Evolutionary conservation across 2,888 invertebrate species (phyloP), one percentile per base, ranked within the genome.

Genomic region (Anoplius nigerrimus): DNA sequence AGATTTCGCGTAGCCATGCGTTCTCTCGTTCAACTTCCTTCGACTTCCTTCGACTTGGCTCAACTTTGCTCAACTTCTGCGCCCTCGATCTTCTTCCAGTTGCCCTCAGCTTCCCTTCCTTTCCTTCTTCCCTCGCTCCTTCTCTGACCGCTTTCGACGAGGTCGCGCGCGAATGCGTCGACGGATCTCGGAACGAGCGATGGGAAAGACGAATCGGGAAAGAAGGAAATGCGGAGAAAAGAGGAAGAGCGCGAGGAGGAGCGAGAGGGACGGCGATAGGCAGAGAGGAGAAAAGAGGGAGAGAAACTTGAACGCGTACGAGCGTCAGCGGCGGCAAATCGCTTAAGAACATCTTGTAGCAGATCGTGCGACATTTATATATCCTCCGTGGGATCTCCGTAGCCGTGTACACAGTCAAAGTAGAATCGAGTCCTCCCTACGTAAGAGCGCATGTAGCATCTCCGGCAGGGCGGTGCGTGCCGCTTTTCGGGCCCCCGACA

Each of bases 281-380:
- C n/a, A n/a, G 46, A 53, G 48, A 56, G 55, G 46, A 24, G 46
- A 20, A 24, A 6, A 24, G 24, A 24, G 24, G 6, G 24, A 24
- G 24, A 6, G 24, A 24, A 6, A 24, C 24, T 15, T 24, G 43
- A 60, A 53, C 58, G 66, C 63, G 69, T 60, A 60, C 63, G 71
- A 63, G 54, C 69, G 24, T 59, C 65, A 65, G 48, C 69, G 70
- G 62, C 61, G 59, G 52, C 74, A 67, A 78, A 70, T 68, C 70
- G 70, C 51, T 55, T 62, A 69, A 71, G 76, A 79, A 69, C 67
- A 74, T 66, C 74, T 67, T 65, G 66, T 55, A 53, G 60, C 69
- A 64, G 63, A 69, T 69, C 75, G 73, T 71, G 70, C 78, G 74
- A 75, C 76, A 80, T 80, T 83, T 84, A 84, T 84, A 84, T 78